Evolutionary conservation across 2,113 vertebrate genomes (phyloP).

Genomic region (Ivindomyrus marchei): DNA sequence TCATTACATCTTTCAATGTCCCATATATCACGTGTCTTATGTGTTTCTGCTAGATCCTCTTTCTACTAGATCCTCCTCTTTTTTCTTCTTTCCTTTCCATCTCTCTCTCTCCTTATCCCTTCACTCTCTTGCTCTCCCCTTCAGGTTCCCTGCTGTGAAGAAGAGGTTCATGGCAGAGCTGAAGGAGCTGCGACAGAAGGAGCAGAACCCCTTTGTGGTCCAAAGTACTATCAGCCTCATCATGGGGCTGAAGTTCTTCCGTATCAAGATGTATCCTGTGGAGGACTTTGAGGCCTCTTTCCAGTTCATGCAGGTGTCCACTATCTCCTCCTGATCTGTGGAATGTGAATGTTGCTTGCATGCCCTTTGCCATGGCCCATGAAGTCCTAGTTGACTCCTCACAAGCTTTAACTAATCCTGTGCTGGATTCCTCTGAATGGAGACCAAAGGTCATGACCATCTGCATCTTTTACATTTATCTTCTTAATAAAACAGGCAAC

Average conservation of each 20-base stretch:
- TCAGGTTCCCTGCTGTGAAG: slow-evolving; percentile 90
- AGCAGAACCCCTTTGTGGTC: slow-evolving; percentile 83
- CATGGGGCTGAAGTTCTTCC: slow-evolving; percentile 98
- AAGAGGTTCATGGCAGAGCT: slow-evolving; percentile 96
- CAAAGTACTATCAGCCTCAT: slow-evolving; percentile 98
- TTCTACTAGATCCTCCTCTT: neutral
- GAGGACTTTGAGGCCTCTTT: slow-evolving; percentile 98
- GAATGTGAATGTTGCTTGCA: neutral
- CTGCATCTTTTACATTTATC: neutral
- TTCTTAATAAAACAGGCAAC: neutral
- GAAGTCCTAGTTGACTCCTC: neutral
- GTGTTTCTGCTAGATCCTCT: neutral
- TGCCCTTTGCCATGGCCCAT: neutral
- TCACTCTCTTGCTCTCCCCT: neutral
- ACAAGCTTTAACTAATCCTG: neutral
- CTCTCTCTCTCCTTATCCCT: neutral
- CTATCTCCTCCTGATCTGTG: neutral
- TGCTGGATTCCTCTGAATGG: neutral
- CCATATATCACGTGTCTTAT: neutral
- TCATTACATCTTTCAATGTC: neutral
- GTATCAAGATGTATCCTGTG: slow-evolving; percentile 98
- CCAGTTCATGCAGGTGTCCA: slow-evolving; percentile 96
- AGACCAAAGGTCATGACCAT: neutral
- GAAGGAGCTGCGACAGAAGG: slow-evolving; percentile 91
- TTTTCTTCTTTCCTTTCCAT: neutral